Percentiles rank a stretch among this genome's conserved stretches.
Evolutionary conservation across 2,888 invertebrate species (phyloP).

Genomic region (Pyrocoelia pectoralis): DNA sequence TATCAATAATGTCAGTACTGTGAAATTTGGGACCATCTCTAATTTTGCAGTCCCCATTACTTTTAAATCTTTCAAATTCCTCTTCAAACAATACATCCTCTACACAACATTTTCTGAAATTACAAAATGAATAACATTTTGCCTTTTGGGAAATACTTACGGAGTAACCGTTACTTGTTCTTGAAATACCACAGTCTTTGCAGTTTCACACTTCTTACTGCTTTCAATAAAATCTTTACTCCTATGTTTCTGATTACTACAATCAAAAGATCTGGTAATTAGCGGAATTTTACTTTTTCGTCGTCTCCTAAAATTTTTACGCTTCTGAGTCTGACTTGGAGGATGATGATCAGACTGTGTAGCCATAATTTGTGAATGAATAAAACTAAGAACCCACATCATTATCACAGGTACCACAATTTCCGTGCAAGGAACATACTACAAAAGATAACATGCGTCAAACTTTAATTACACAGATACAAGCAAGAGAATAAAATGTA

Average conservation of each 20-base stretch:
- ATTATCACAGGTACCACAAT: slow-evolving; percentile 75
- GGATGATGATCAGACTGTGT: slow-evolving; percentile 43
- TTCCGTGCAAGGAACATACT: slow-evolving; percentile 72
- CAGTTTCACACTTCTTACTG: slow-evolving; percentile 1
- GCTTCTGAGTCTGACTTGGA: slow-evolving; percentile 12
- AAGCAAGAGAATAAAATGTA: not conserved
- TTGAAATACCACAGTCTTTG: slow-evolving; percentile 25
- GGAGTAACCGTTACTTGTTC: not conserved
- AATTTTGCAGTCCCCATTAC: slow-evolving; percentile 64
- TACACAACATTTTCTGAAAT: slow-evolving; percentile 1
- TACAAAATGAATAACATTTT: slow-evolving; percentile 9
- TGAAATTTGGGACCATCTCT: slow-evolving; percentile 13
- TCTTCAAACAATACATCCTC: slow-evolving; percentile 70
- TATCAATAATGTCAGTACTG: slow-evolving; percentile 9
- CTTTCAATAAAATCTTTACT: slow-evolving; percentile 25
- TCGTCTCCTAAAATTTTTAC: slow-evolving; percentile 22
- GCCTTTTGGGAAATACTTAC: not conserved
- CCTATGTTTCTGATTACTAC: slow-evolving; percentile 13
- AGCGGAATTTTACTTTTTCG: slow-evolving; percentile 18
- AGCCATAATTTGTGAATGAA: slow-evolving; percentile 84
- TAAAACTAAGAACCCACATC: slow-evolving; percentile 76
- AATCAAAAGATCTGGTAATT: slow-evolving; percentile 9
- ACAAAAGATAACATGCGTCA: slow-evolving; percentile 40
- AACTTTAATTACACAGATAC: not conserved
- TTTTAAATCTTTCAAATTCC: slow-evolving; percentile 86